Base-by-base conservation (phyloP, 1,140 invertebrate genomes). In the Amyelois transitella region DNA sequence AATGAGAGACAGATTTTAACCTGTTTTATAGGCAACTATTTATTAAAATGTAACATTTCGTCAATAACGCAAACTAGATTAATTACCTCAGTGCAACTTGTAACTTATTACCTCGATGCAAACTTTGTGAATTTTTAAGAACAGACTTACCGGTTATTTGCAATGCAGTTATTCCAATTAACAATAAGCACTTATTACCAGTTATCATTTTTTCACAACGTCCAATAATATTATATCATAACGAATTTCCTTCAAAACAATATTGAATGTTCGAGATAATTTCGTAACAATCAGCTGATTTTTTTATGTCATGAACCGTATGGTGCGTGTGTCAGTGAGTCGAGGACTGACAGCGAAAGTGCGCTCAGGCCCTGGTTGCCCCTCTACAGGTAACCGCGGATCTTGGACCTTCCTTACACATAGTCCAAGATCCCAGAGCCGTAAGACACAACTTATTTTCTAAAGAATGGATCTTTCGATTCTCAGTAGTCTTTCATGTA, bases 111-210 rank as follows among this genome's bases (percentile, higher is more conserved):
- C n/a, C n/a, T n/a, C n/a, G n/a, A n/a, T n/a, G n/a, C n/a, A n/a
- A n/a, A n/a, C n/a, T n/a, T n/a, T n/a, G n/a, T n/a, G n/a, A n/a
- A n/a, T n/a, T n/a, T n/a, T 38, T 14, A 38, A 38, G 7, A 10
- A 25, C 28, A 5, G 43, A 70, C 72, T 77, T 62, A 86, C 83
- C 76, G 50, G 72, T 67, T 72, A 86, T 65, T 53, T 81, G 76
- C 38, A 82, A 61, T n/a, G 66, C 69, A 24, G 67, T 73, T 64
- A 69, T 85, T 86, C 86, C 91, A 90, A 78, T 91, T 84, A 73
- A 91, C 88, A 60, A 80, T 63, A 66, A 87, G 80, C 56, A 91
- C 81, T 83, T 71, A 21, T 63, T 86, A 75, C 52, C 76, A 65
- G 12, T 72, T 58, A 75, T 80, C 87, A 69, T 81, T 60, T 67